Evolutionary conservation across 2,113 vertebrate species (phyloP).

Genomic region (Aptenodytes patagonicus): DNA sequence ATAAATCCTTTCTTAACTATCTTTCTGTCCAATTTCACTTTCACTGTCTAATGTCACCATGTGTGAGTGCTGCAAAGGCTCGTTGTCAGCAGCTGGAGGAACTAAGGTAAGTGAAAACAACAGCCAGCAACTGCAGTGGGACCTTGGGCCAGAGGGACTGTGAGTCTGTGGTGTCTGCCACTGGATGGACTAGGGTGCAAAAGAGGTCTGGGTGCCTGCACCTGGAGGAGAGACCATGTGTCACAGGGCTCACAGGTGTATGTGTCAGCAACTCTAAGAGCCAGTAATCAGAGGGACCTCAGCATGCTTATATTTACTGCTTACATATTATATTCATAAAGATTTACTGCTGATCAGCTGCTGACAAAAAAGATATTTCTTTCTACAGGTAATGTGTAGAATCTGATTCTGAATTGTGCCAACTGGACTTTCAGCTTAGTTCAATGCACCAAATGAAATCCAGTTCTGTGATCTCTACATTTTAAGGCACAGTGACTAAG

Average conservation of each 20-base stretch:
- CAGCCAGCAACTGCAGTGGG: not conserved
- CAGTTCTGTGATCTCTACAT: not conserved
- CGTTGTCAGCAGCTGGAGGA: not conserved
- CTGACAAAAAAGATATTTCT: not conserved
- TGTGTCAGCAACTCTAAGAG: no score
- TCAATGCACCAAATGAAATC: not conserved
- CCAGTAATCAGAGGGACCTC: not conserved
- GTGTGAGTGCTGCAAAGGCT: not conserved
- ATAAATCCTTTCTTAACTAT: not conserved
- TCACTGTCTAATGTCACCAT: not conserved
- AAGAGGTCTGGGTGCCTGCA: not conserved
- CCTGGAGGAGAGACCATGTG: not conserved
- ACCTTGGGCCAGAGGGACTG: not conserved
- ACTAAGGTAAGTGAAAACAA: not conserved
- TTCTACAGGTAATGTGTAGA: not conserved
- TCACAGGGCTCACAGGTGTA: not conserved
- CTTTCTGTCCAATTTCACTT: not conserved
- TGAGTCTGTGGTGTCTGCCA: not conserved
- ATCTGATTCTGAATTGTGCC: not conserved
- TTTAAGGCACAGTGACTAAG: not conserved
- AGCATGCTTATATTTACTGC: not conserved
- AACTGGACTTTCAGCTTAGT: not conserved
- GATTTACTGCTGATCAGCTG: not conserved
- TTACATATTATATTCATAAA: not conserved
- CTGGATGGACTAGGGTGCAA: not conserved